phyloP scores from a whole-genome alignment of 1,140 invertebrate genomes.

The Cyclargus thomasi region DNA sequence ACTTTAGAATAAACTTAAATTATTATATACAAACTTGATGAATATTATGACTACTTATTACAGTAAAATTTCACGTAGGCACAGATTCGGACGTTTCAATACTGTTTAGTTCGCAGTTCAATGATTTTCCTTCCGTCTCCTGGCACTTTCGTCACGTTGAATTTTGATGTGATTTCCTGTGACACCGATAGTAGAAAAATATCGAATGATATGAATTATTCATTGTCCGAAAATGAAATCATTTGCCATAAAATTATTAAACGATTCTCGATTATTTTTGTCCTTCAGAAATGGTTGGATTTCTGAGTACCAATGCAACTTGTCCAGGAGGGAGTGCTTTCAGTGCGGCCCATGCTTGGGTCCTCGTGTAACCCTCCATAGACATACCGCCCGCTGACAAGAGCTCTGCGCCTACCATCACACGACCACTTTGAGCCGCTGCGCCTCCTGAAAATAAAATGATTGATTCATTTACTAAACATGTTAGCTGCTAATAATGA shows the following conservation, averaged over 20 bases:
- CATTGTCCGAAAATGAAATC: not conserved
- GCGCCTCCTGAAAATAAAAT: constrained; percentile 83
- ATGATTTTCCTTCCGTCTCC: not conserved
- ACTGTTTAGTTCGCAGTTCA: constrained; percentile 13
- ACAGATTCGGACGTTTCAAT: constrained; percentile 9
- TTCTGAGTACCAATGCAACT: constrained; percentile 74
- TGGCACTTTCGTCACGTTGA: not conserved
- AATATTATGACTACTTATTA: constrained; percentile 6
- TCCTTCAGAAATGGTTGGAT: constrained; percentile 31
- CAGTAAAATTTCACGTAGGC: constrained; percentile 15
- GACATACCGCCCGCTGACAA: constrained; percentile 87
- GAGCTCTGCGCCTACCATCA: constrained; percentile 91
- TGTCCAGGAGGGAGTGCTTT: constrained; percentile 90
- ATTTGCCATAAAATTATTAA: not conserved
- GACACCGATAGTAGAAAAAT: not conserved
- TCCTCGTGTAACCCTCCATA: constrained; percentile 88
- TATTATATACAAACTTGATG: constrained; percentile 17
- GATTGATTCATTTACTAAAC: no score
- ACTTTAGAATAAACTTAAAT: constrained; percentile 29
- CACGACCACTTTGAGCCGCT: constrained; percentile 89
- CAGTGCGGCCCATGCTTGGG: constrained; percentile 94
- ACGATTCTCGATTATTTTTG: constrained; percentile 1
- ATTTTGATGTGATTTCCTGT: constrained; percentile 2
- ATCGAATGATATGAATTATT: not conserved
- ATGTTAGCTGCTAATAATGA: no score